Percentiles rank a stretch among this genome's conserved stretches.
These are phyloP conservation scores for Parazoanthus atlanticus DNA, from an alignment of 92 coral and sea anemone species.

Conservation along the genomic window DNA sequence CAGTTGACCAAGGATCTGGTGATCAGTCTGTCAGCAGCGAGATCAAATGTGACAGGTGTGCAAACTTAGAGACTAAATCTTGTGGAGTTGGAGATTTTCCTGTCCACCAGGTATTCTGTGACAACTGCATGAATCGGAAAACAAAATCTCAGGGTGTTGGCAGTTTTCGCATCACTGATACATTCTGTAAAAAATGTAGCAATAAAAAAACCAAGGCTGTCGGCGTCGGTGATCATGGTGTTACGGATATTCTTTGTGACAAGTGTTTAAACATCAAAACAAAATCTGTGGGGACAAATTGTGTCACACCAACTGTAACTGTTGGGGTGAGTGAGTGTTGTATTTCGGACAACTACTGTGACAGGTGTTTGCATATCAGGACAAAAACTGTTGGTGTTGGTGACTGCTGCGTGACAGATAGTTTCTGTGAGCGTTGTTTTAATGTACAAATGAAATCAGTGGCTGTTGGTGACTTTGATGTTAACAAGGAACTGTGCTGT, in stretches of 20 bases:
- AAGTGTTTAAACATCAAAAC: constrained; percentile 70
- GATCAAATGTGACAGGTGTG: constrained; percentile 20
- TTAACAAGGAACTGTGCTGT: constrained; percentile 35
- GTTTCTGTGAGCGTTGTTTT: constrained; percentile 88
- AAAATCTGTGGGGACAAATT: constrained; percentile 73
- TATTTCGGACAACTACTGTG: constrained; percentile 83
- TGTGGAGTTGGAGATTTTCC: constrained; percentile 56
- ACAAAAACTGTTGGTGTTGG: constrained; percentile 84
- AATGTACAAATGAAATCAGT: constrained; percentile 78
- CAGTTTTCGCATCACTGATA: constrained; percentile 63
- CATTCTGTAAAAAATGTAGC: constrained; percentile 69
- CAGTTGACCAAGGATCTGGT: constrained; percentile 38
- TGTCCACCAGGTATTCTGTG: constrained; percentile 48
- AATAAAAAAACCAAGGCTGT: constrained; percentile 62
- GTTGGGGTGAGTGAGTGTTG: constrained; percentile 84
- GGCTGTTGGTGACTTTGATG: constrained; percentile 84
- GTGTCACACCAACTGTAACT: constrained; percentile 44
- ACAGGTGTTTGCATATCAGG: constrained; percentile 64
- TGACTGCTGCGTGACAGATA: constrained; percentile 91
- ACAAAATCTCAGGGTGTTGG: constrained; percentile 70
- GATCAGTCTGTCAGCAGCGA: constrained; percentile 18
- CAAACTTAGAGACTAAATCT: constrained; percentile 41
- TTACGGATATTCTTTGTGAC: constrained; percentile 78
- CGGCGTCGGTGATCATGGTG: constrained; percentile 68
- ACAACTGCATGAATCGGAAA: constrained; percentile 37